Evolutionary conservation across 2,113 vertebrate species (phyloP).

Genomic region (Sceloporus undulatus): DNA sequence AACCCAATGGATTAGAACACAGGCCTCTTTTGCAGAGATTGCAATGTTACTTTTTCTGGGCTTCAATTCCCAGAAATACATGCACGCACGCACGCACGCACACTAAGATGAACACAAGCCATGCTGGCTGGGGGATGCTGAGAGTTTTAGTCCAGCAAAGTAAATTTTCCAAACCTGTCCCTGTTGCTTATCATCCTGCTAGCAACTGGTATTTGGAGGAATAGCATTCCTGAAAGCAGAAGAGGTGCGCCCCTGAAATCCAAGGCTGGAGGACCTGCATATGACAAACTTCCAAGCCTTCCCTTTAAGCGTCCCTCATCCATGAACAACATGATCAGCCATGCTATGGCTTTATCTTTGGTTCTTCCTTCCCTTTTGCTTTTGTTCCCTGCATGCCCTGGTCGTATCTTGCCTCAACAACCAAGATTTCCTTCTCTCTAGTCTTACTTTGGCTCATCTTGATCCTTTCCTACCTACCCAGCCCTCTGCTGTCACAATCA

Average conservation of each 20-base stretch:
- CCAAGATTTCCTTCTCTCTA: background rate
- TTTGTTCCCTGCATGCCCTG: background rate
- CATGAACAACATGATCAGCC: background rate
- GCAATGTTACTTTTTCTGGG: no score
- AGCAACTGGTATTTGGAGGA: no score
- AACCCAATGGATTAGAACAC: no score
- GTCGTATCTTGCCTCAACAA: background rate
- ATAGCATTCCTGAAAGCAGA: no score
- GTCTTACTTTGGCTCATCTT: background rate
- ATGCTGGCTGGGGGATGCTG: background rate
- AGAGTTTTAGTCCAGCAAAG: no score
- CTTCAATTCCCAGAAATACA: background rate
- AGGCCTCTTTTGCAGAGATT: no score
- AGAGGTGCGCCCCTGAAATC: no score
- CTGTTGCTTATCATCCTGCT: no score
- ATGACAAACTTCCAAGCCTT: background rate
- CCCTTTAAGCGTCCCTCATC: background rate
- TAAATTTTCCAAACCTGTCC: no score
- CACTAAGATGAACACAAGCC: no score
- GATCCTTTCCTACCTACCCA: background rate
- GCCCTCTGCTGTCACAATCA: background rate
- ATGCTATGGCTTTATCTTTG: background rate
- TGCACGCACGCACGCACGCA: no score
- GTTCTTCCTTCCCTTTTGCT: background rate
- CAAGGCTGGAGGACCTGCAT: background rate